Base-by-base conservation (phyloP, 1,140 invertebrate genomes). In the Calliopsis andreniformis region DNA sequence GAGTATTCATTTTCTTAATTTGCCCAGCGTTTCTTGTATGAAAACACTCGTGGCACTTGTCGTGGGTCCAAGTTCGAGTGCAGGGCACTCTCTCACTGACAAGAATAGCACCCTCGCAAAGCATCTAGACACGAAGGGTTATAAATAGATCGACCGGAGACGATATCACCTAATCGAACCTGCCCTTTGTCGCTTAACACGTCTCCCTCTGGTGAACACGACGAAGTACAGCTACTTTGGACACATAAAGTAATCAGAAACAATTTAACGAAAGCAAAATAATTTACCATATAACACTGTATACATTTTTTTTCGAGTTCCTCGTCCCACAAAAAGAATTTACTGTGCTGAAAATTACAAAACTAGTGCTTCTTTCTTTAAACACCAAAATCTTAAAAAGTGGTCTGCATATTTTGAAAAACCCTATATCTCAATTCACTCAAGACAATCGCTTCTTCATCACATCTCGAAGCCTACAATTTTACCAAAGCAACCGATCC, bases 71-170 rank as follows among this genome's bases (percentile, higher is more conserved):
- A 82, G 81, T 73, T 73, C 56, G 58, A 83, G 58, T 64, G 47
- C 56, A 70, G 43, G 55, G 69, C 77, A 70, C 70, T 61, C 68
- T 66, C 75, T 78, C 43, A 53, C 70, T 23, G 82, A 83, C 82
- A 23, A 83, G 80, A 83, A 83, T 83, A 83, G 70, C 76, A 75
- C 76, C 81, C 81, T 83, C 45, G 76, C 81, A 51, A 69, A 66
- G 47, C 76, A 69, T 69, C 67, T 76, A 61, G 80, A 83, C 45
- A 58, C 55, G 43, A 58, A 39, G 20, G 43, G 79, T 82, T 71
- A 79, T 83, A 83, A 83, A 82, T 83, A 83, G 81, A 67, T 63
- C 56, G 43, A 82, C 75, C 63, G 43, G 35, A 32, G 64, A 75
- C 66, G 79, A 82, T 80, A 77, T 83, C 75, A 23, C 64, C 53